phyloP scores from a whole-genome alignment of 2,113 vertebrate genomes.

The Prionailurus bengalensis region DNA sequence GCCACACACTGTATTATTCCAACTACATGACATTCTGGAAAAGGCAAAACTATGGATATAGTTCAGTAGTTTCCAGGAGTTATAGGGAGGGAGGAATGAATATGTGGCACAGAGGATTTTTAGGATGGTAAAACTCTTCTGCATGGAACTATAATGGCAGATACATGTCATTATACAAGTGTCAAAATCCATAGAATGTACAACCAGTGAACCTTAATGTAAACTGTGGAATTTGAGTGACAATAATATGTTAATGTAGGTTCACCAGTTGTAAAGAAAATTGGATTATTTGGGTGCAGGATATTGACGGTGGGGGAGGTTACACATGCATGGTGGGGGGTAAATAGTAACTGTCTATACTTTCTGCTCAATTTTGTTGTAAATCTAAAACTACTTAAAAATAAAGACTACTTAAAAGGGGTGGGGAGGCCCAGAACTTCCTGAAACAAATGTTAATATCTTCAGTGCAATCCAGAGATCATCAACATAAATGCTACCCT shows the following conservation, averaged over 20 bases:
- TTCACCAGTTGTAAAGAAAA: neutral
- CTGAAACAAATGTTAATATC: neutral
- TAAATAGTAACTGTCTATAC: neutral
- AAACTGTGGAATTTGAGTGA: neutral
- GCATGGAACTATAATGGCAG: neutral
- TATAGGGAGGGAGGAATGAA: neutral
- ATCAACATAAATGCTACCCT: neutral
- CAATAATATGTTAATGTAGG: neutral
- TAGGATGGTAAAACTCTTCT: neutral
- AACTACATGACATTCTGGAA: neutral
- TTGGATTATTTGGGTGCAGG: neutral
- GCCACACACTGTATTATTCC: neutral
- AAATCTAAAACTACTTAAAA: neutral
- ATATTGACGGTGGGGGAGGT: neutral
- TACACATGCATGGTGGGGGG: fast-evolving
- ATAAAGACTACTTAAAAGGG: neutral
- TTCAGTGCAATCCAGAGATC: neutral
- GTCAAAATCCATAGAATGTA: neutral
- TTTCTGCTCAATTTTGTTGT: neutral
- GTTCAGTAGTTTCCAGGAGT: neutral
- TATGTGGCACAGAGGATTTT: neutral
- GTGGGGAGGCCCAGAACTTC: neutral
- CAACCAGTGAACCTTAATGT: neutral
- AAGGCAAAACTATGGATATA: neutral
- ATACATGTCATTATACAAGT: neutral